phyloP scores from a whole-genome alignment of 2,113 vertebrate species.

The Forbesichthys agassizii region DNA sequence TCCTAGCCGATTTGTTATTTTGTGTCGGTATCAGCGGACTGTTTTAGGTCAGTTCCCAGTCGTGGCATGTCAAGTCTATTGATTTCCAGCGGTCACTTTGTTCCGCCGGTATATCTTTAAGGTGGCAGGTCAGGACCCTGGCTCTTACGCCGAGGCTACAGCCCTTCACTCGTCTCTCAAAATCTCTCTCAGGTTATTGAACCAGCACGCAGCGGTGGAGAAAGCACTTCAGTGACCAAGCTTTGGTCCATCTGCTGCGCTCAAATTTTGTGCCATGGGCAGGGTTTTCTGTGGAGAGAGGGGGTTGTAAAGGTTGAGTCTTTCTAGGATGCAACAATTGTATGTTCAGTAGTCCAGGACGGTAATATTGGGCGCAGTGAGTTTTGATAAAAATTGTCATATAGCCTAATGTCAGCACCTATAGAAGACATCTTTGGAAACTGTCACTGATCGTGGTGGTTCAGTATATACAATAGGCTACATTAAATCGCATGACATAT shows the following conservation, averaged over 20 bases:
- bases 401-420: no score
- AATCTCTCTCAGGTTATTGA: conserved; percentile 71
- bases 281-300: background rate
- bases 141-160: conserved; percentile 48
- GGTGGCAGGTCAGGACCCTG: conserved; percentile 71
- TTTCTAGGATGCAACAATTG: conserved; percentile 9
- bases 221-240: conserved; percentile 65
- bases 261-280: background rate
- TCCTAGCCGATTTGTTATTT: no score
- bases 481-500: no score
- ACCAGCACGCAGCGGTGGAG: conserved; percentile 63
- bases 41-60: background rate
- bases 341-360: no score
- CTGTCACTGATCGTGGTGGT: no score
- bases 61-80: conserved; percentile 12
- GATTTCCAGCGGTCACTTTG: conserved; percentile 39
- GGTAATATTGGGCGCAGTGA: no score
- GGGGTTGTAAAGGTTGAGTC: conserved; percentile 14
- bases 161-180: conserved; percentile 70
- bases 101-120: conserved; percentile 51
- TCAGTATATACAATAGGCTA: no score
- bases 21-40: no score
- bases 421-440: no score
- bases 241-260: conserved; percentile 59
- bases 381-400: no score